Conservation (phyloP, 2,113 vertebrate species). For the Sminthopsis crassicaudata region DNA sequence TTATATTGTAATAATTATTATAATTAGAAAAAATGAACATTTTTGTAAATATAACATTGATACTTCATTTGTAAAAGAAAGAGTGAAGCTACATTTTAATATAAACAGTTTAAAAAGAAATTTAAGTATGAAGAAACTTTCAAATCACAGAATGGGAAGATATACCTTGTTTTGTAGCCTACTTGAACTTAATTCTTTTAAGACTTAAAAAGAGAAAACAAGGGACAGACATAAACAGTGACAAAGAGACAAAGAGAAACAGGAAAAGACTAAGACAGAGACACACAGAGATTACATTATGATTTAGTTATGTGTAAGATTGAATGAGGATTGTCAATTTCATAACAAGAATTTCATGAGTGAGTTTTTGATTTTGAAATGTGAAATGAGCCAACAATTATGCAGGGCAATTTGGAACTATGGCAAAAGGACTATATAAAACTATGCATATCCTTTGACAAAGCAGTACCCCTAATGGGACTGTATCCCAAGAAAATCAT, state of each 20-base stretch:
- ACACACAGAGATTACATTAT: neutral
- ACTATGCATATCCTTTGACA: too few relatives aligned
- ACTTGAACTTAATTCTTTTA: neutral
- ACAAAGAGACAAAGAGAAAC: too few relatives aligned
- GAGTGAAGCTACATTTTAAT: neutral
- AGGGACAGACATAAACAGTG: too few relatives aligned
- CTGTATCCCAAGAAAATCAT: too few relatives aligned
- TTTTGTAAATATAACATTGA: neutral
- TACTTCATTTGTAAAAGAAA: neutral
- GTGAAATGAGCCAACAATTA: too few relatives aligned
- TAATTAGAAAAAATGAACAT: neutral
- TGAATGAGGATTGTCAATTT: neutral
- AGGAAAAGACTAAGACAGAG: too few relatives aligned
- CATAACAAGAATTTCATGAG: neutral
- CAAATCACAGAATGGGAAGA: neutral
- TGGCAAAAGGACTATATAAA: too few relatives aligned
- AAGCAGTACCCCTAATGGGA: too few relatives aligned
- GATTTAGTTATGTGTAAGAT: accelerated
- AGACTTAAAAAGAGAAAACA: neutral
- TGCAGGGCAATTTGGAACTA: too few relatives aligned
- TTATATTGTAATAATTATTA: too few relatives aligned
- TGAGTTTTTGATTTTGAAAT: neutral
- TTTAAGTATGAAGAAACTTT: neutral
- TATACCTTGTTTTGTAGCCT: neutral
- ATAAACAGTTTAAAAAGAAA: neutral